Conservation (phyloP, 1,140 invertebrate species). For the Myzus persicae region DNA sequence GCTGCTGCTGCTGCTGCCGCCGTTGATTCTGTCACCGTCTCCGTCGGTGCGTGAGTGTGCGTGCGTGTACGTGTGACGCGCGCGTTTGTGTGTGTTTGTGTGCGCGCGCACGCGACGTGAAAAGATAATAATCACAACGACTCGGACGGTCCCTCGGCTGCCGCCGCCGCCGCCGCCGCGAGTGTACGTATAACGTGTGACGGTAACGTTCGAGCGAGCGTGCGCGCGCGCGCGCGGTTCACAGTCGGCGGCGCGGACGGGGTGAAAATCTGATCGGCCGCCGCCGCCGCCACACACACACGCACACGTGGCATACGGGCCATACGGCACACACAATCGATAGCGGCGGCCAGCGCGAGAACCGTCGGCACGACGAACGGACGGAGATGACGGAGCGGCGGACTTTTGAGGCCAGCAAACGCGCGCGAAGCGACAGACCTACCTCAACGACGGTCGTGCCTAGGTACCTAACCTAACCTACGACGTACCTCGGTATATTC, state of each 20-base stretch:
- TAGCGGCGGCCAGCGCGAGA: neutral
- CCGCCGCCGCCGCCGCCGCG: neutral
- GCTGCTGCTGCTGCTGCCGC: neutral
- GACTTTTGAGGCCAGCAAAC: neutral
- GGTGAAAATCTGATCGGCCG: slow-evolving; percentile 19
- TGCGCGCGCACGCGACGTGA: neutral
- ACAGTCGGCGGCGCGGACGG: neutral
- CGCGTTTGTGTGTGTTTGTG: neutral
- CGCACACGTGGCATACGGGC: neutral
- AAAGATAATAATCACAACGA: slow-evolving; percentile 24
- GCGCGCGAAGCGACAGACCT: neutral
- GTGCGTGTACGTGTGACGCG: neutral
- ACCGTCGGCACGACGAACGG: neutral
- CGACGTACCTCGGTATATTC: too few species aligned
- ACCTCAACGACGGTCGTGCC: neutral
- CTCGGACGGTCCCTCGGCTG: neutral
- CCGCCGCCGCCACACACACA: neutral
- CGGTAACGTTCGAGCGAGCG: neutral
- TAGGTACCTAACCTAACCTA: too few species aligned
- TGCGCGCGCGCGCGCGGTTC: neutral
- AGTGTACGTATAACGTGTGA: neutral
- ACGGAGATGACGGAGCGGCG: neutral
- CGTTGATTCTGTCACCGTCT: slow-evolving; percentile 22
- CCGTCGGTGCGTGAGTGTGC: neutral
- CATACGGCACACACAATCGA: slow-evolving; percentile 17